Evolutionary conservation across 2,888 invertebrate species (phyloP), one percentile per base, ranked within the genome.

Genomic region (Tiphia femorata): DNA sequence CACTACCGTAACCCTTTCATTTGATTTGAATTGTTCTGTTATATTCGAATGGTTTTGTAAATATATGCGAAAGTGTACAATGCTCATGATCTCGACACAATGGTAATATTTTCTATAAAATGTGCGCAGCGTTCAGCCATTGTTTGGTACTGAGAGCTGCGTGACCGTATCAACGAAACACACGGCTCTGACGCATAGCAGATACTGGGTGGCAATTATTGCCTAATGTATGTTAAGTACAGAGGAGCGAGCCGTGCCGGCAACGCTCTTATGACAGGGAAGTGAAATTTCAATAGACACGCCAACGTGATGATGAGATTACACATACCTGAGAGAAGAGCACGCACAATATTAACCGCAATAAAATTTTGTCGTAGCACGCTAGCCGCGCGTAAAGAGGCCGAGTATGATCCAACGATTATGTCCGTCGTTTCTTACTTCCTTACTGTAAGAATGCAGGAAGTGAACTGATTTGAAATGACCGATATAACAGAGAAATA

Each of bases 221-320:
- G 66, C 50, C 56, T 72, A 73, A 76, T 70, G 67, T 74, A 76
- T 75, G 73, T 68, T 76, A 76, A 76, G 59, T 75, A 72, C 62
- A 74, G 73, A 69, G 70, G 58, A 72, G 55, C 62, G 55, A 55
- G n/a, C n/a, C 58, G 64, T 65, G 72, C 59, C 77, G 68, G 70
- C 63, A 57, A 49, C 46, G 53, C 42, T 57, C 64, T 77, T 67
- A 76, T 76, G 62, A 77, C 62, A 77, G 76, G 70, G 77, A 71
- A 65, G 63, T 65, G 67, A 66, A 67, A 50, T 64, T 65, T 58
- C 58, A 58, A 51, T 70, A 65, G 75, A 73, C 73, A 73, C 73
- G 72, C 73, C 76, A 73, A 76, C 73, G 75, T 69, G 67, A 76
- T 62, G 61, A 59, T 25, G 21, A 35, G 58, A 67, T 67, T 67